A percentile compares a stretch with the other conserved stretches of the same genome.
Conservation (phyloP, 2,113 vertebrate genomes). For the Columba janthina region DNA sequence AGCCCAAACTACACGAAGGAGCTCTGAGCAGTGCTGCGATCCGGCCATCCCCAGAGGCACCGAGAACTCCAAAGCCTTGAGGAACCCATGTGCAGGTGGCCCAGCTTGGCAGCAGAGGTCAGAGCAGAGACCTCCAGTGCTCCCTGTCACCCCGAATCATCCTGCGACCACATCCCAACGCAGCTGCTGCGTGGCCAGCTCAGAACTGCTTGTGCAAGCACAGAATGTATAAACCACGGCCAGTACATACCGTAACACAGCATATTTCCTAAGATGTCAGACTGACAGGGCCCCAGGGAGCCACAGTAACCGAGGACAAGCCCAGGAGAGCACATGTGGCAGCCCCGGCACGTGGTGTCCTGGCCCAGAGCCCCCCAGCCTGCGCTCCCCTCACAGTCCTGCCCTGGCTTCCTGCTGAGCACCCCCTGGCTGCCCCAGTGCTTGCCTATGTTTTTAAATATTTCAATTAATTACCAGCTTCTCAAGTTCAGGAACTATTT, state of each 20-base stretch:
- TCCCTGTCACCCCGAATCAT: fast-evolving
- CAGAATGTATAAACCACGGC: neutral
- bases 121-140: neutral
- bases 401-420: neutral
- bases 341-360: neutral
- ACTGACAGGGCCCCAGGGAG: neutral
- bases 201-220: neutral
- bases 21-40: neutral
- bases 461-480: constrained; percentile 74
- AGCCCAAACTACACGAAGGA: neutral
- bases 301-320: neutral
- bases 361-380: neutral
- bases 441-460: constrained; percentile 43
- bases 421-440: neutral
- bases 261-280: neutral
- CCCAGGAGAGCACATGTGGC: neutral
- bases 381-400: neutral
- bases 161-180: neutral
- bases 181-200: neutral
- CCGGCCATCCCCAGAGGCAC: neutral
- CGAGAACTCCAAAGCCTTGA: neutral
- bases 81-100: neutral
- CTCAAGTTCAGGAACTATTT: constrained; percentile 77
- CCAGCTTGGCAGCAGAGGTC: neutral
- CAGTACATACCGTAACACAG: neutral